Evolutionary conservation across 1,140 invertebrate genomes (phyloP), one percentile per base, ranked within the genome.

Genomic region (Pogonognathellus flavescens): DNA sequence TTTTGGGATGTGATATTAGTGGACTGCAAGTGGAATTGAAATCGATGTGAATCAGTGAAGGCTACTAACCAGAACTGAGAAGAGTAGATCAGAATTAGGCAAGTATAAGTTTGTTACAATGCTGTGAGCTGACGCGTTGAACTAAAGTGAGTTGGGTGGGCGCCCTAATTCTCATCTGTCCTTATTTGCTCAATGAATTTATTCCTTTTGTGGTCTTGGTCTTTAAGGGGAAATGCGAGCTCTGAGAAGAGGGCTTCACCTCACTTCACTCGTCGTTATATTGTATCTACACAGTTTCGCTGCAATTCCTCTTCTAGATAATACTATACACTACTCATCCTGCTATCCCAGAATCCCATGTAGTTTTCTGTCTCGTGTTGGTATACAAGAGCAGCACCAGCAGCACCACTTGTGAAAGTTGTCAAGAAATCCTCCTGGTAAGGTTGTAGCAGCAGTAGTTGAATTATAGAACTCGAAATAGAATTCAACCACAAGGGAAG

Each of bases 101-200:
- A 66, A 31, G 62, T 50, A 18, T 18, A 13, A 11, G 18, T 16
- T 22, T 18, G 60, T 6, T 6, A 22, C 22, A 25, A 41, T 41
- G 53, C 25, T 31, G 70, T 76, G 70, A 76, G 49, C 25, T n/a
- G 49, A 76, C 41, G 31, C 25, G 41, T 50, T 41, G 14, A 31
- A 41, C 31, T 49, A 50, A 76, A 31, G 25, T 76, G 31, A 41
- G 70, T 76, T 41, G 70, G 70, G 31, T 50, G 70, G 70, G 70
- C 41, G 70, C 31, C 70, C 70, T 50, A 76, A 76, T 76, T 76
- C 70, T 76, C 62, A 66, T 66, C 62, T 66, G 62, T 66, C 70
- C 70, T 76, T 76, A 76, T 76, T 76, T 76, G 70, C 70, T 76
- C 70, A 50, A 76, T 76, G 70, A 76, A 76, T 76, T 76, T 76